Conservation (phyloP, 2,113 vertebrate species). For the Burhinus bistriatus region DNA sequence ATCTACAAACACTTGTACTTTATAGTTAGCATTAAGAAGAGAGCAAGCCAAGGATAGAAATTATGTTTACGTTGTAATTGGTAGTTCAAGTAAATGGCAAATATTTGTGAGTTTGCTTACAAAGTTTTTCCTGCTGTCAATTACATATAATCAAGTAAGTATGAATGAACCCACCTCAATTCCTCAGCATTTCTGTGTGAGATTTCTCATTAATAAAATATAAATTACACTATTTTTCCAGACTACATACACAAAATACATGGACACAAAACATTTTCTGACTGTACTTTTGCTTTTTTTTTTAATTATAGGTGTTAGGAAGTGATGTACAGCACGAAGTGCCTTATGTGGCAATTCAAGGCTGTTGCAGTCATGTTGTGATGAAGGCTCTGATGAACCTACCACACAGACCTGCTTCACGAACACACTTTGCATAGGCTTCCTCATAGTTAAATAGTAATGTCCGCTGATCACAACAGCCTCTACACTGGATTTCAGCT, state of each 20-base stretch:
- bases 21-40: not conserved
- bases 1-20: not conserved
- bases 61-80: not conserved
- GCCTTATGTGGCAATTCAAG: not conserved
- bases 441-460: not conserved
- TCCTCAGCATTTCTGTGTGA: not conserved
- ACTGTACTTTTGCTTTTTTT: not conserved
- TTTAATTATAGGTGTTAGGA: not conserved
- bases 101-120: not conserved
- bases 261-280: not conserved
- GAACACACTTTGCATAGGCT: not conserved
- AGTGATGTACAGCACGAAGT: not conserved
- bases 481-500: not conserved
- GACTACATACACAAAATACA: not conserved
- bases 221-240: not conserved
- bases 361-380: not conserved
- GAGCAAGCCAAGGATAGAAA: not conserved
- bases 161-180: not conserved
- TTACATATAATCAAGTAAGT: not conserved
- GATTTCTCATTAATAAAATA: not conserved
- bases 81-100: not conserved
- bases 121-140: not conserved
- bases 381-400: not conserved
- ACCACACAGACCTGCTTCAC: not conserved
- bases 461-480: accelerated